phyloP scores from a whole-genome alignment of 2,113 vertebrate genomes.

The Cercocebus atys region DNA sequence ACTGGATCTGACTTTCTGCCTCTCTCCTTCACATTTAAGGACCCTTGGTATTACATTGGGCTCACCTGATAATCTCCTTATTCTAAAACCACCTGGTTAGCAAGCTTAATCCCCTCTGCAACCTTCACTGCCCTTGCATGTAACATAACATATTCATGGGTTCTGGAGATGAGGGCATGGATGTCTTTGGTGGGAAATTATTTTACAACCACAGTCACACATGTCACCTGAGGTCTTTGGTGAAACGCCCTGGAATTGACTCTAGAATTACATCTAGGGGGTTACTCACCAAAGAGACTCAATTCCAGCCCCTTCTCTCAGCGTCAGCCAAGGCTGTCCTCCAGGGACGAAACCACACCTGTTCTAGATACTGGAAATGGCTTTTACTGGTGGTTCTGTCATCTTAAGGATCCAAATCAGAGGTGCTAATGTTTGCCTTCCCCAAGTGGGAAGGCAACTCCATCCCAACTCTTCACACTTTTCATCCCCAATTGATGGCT shows the following conservation, averaged over 20 bases:
- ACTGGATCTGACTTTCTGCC: not conserved
- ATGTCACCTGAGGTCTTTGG: not conserved
- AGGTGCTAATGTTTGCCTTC: not conserved
- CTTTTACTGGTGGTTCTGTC: not conserved
- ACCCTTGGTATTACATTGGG: too few species aligned
- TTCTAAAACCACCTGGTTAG: too few species aligned
- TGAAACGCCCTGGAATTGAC: not conserved
- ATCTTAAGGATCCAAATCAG: not conserved
- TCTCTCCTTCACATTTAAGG: not conserved
- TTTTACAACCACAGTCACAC: not conserved
- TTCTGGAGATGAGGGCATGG: not conserved
- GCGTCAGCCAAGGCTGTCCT: rapidly evolving
- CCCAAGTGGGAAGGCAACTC: not conserved
- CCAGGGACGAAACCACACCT: not conserved
- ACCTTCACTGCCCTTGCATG: not conserved
- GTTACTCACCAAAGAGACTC: not conserved
- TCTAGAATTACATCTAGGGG: not conserved
- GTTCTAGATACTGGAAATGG: not conserved
- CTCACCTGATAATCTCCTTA: too few species aligned
- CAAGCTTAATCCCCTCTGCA: not conserved
- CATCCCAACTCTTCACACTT: not conserved
- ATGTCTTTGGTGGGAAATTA: not conserved
- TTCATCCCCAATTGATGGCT: not conserved
- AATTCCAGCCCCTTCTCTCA: not conserved
- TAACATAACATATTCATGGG: not conserved